phyloP scores from a whole-genome alignment of 2,113 vertebrate genomes.

The Psettodes erumei region DNA sequence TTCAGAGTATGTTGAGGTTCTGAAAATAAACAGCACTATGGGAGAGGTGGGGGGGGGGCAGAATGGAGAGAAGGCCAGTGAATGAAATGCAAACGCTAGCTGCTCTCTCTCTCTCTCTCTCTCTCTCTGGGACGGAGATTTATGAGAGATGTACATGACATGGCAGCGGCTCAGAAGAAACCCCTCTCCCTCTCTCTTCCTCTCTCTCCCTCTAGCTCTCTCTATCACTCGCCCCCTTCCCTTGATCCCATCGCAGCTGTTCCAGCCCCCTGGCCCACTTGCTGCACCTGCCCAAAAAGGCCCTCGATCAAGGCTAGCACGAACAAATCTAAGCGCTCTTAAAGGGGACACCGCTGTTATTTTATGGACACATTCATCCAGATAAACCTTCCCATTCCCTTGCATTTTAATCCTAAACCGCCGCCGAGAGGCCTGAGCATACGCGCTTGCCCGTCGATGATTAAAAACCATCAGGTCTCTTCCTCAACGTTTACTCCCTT shows the following conservation, averaged over 20 bases:
- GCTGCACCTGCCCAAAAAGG: slow-evolving; percentile 68
- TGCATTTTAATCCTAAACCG: slow-evolving; percentile 15
- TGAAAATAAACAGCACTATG: slow-evolving; percentile 80
- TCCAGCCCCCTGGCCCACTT: slow-evolving; percentile 64
- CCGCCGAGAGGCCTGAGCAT: neutral
- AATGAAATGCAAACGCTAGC: slow-evolving; percentile 68
- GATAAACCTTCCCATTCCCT: neutral
- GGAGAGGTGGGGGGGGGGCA: slow-evolving; percentile 38
- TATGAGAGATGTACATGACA: slow-evolving; percentile 85
- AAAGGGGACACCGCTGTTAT: slow-evolving; percentile 35
- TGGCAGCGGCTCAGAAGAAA: slow-evolving; percentile 82
- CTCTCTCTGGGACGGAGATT: slow-evolving; percentile 76
- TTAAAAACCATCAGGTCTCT: slow-evolving; percentile 1
- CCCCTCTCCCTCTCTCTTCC: slow-evolving; percentile 59
- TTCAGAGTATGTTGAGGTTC: slow-evolving; percentile 68
- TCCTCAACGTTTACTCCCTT: slow-evolving; percentile 39
- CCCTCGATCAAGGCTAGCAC: slow-evolving; percentile 39
- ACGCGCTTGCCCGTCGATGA: neutral
- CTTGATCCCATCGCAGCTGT: slow-evolving; percentile 81
- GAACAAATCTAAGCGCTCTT: slow-evolving; percentile 41
- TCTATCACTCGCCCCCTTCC: slow-evolving; percentile 22
- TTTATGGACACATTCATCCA: neutral
- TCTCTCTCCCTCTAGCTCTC: slow-evolving; percentile 34
- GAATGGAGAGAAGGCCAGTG: slow-evolving; percentile 30
- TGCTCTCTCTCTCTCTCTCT: neutral